A percentile compares a stretch with the other conserved stretches of the same genome.
Conservation (phyloP, 2,797 vertebrate genomes). For the Eulemur rubriventer region DNA sequence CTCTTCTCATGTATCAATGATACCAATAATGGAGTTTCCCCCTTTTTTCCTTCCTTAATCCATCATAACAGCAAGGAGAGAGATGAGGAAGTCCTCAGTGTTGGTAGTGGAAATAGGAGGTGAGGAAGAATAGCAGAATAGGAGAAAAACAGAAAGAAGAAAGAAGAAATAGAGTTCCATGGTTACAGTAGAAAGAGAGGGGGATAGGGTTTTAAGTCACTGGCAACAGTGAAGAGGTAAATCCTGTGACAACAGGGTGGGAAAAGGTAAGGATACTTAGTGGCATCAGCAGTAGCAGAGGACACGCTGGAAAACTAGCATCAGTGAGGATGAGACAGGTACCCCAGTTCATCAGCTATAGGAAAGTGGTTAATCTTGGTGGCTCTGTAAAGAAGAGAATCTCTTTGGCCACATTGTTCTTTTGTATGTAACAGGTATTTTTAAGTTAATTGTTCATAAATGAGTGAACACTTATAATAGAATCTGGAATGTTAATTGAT, state of each 20-base stretch:
- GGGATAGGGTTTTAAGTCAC: background rate
- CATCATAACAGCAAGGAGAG: background rate
- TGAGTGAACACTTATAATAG: background rate
- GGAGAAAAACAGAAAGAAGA: background rate
- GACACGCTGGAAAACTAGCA: background rate
- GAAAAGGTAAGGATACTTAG: background rate
- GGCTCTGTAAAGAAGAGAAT: background rate
- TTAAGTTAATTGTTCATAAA: slow-evolving; percentile 7
- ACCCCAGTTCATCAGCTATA: background rate
- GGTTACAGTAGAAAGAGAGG: background rate
- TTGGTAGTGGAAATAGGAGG: background rate
- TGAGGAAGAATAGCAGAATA: background rate
- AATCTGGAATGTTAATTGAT: background rate
- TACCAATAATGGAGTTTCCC: background rate
- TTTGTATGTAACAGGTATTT: background rate
- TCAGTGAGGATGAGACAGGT: background rate
- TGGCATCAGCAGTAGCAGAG: background rate
- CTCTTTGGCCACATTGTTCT: background rate
- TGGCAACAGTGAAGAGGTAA: background rate
- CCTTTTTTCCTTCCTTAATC: background rate
- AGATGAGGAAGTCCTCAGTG: background rate
- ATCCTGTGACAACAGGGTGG: background rate
- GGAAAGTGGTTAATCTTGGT: background rate
- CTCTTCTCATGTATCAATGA: background rate
- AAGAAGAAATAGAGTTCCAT: background rate